Base-by-base conservation (phyloP, 2,888 invertebrate species). In the Lysandra coridon region DNA sequence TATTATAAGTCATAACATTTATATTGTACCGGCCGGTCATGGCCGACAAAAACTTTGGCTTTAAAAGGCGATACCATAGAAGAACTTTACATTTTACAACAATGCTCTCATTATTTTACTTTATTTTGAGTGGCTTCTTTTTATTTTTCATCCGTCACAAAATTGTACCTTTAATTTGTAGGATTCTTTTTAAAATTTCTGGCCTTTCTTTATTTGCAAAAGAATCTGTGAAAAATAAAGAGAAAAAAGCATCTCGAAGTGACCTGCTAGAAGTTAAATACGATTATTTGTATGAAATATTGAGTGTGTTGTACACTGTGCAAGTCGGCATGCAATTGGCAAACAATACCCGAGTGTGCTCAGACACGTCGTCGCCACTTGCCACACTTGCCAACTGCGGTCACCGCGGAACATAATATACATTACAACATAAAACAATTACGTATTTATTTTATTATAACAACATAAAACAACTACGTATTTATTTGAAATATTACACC, bases 281-380 rank as follows among this genome's bases (percentile, higher is more conserved):
- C 10, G 49, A 44, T 44, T 53, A 53, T 53, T 53, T 53, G 57
- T 57, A 57, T 57, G 14, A 17, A 57, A 57, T 17, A 4, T 53
- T 53, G 44, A 44, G 44, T 44, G 10, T 44, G 10, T 10, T 23
- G 74, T 49, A 33, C 17, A 10, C 49, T 44, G 49, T 69, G 49
- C 23, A 78, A 57, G 33, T 10, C 78, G 44, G 60, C 14, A 87
- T 87, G 86, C 87, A 85, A 85, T 84, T 83, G 82, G 82, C 86
- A 78, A 83, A 84, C 80, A 81, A 81, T 80, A 80, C 83, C 80
- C 81, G 83, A 81, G 80, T 80, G 85, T 87, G 83, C 87, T 87
- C 88, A 93, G 93, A 93, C 93, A 86, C 86, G 85, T 86, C 87
- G 93, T 90, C 93, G 93, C 93, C 93, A 85, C 85, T 88, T 89